Evolutionary conservation across 2,797 vertebrate genomes (phyloP), one percentile per base, ranked within the genome.

Genomic region (Sebastes matsubarae): DNA sequence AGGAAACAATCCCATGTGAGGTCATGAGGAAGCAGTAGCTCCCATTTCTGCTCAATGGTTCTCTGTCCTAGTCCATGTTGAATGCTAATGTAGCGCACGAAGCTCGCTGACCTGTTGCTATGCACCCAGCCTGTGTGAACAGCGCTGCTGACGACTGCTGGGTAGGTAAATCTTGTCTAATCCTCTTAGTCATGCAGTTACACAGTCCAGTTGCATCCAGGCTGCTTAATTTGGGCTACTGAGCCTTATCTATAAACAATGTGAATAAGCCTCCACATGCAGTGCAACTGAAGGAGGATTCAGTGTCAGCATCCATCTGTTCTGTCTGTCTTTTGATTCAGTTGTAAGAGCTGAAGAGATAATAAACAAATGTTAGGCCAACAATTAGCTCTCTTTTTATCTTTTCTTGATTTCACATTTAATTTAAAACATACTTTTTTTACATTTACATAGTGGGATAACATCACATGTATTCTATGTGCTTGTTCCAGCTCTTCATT

Each of bases 141-240:
- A 22, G 68, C 54, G 79, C 72, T 89, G 85, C 87, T 90, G 90
- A 93, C 77, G 74, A 89, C 71, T 86, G 84, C 84, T 77, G 72
- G 75, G 66, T 61, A 75, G 85, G 77, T 92, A 93, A 96, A 95
- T 94, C 92, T 94, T 16, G 14, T 79, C 81, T 96, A 96, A 96
- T 96, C 95, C 92, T 92, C 91, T 96, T 95, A 95, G 77, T 80
- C 78, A 55, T 86, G 76, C 87, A 88, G 89, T 84, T 68, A 75
- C 80, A 72, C 80, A 72, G 81, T 92, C 83, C 81, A 89, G 75
- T 86, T 87, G 85, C 75, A 88, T 88, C 88, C 83, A 80, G 85
- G 77, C 78, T 88, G 80, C 81, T 91, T 93, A 88, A 94, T 93
- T 91, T 92, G 91, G 88, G 83, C 64, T 66, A 38, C 86, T 91